A percentile compares a stretch with the other conserved stretches of the same genome.
These are phyloP conservation scores for Diplosoma virens DNA, from an alignment of 23 tunicate genomes.

Conservation along the genomic window DNA sequence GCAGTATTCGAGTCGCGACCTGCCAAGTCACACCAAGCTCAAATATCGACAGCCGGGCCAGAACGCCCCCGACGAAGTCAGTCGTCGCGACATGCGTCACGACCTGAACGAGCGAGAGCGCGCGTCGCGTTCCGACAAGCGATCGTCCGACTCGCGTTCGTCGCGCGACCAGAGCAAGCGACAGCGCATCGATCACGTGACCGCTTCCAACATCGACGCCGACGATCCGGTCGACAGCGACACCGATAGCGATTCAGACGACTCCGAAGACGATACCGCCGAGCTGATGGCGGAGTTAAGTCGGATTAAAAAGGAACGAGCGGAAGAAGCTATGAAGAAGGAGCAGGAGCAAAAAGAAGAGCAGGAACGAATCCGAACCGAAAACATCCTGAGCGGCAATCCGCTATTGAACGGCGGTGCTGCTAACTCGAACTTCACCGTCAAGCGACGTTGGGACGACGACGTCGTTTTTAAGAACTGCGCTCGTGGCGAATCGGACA, in stretches of 20 bases:
- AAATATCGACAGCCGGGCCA: conserved; percentile 71
- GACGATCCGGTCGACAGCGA: conserved; percentile 83
- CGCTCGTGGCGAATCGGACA: conserved; percentile 88
- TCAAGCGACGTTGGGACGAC: conserved; percentile 94
- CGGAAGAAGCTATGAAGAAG: conserved; percentile 69
- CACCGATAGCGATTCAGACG: conserved; percentile 45
- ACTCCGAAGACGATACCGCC: conserved; percentile 86
- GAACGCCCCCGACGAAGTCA: conserved; percentile 85
- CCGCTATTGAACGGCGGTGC: conserved; percentile 53
- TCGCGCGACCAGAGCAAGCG: conserved; percentile 71
- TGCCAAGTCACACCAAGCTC: conserved; percentile 81
- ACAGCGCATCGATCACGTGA: conserved; percentile 66
- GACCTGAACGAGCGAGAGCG: conserved; percentile 75
- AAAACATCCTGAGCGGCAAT: conserved; percentile 91
- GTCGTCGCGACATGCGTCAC: conserved; percentile 62
- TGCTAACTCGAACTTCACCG: conserved; percentile 63
- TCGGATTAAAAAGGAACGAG: conserved; percentile 83
- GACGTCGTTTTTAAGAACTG: conserved; percentile 95
- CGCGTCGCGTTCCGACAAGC: conserved; percentile 60
- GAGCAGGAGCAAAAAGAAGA: conserved; percentile 79
- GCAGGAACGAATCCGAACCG: conserved; percentile 81
- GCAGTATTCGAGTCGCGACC: conserved; percentile 79
- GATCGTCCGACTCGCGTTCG: conserved; percentile 50
- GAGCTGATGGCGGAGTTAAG: conserved; percentile 81
- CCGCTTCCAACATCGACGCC: conserved; percentile 77